phyloP scores from a whole-genome alignment of 2,888 invertebrate species.

The Achlya flavicornis region DNA sequence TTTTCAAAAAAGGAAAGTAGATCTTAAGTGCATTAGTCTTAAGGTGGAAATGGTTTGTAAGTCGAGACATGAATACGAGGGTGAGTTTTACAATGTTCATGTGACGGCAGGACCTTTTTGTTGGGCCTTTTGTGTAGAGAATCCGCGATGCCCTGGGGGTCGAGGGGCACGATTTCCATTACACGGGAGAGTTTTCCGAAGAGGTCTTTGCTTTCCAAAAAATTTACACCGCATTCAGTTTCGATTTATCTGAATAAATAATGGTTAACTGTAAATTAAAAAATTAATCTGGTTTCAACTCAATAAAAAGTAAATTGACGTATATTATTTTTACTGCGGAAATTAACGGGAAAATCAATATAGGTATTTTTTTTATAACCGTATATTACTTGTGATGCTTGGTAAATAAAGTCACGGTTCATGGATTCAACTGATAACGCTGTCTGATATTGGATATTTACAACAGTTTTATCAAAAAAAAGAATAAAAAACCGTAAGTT shows the following conservation, averaged over 20 bases:
- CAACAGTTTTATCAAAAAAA: no score
- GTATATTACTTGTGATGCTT: no score
- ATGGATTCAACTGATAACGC: no score
- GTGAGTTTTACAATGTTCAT: slow-evolving; percentile 82
- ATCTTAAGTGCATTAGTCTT: slow-evolving; percentile 46
- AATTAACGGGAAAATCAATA: no score
- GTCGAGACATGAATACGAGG: slow-evolving; percentile 61
- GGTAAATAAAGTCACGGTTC: no score
- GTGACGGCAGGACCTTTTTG: slow-evolving; percentile 82
- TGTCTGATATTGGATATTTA: no score
- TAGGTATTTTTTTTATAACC: no score
- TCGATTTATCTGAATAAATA: slow-evolving; percentile 27
- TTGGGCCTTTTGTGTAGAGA: slow-evolving; percentile 79
- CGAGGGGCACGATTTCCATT: slow-evolving; percentile 79
- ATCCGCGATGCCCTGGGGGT: slow-evolving; percentile 77
- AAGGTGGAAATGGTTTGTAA: slow-evolving; percentile 60
- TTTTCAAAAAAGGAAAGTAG: slow-evolving; percentile 48
- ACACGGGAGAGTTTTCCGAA: slow-evolving; percentile 75
- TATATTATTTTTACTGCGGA: no score
- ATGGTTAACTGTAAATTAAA: slow-evolving; percentile 11
- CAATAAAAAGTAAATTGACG: no score
- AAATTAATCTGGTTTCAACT: not conserved
- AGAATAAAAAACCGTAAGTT: no score
- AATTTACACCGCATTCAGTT: slow-evolving; percentile 59
- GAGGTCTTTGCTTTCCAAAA: slow-evolving; percentile 65